A percentile compares a stretch with the other conserved stretches of the same genome.
Conservation (phyloP, 2,113 vertebrate genomes). For the Semnornis frantzii region DNA sequence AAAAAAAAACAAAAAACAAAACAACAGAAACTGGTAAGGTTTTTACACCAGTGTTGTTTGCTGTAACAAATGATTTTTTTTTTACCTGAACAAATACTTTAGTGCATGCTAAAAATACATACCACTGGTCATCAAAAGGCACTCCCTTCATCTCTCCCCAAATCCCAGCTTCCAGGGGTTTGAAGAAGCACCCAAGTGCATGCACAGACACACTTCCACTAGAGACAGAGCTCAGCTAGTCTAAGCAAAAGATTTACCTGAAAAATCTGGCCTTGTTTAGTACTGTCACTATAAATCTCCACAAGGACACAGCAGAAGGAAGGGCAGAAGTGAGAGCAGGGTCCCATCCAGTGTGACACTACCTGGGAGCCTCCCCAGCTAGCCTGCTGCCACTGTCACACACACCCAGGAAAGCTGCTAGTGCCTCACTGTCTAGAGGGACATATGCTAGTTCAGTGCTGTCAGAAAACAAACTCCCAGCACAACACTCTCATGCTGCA, state of each 20-base stretch:
- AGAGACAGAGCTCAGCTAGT: not conserved
- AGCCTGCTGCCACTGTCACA: rapidly evolving
- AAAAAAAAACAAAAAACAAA: not conserved
- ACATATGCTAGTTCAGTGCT: not conserved
- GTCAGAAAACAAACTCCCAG: slow-evolving; percentile 19
- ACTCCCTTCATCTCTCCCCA: not conserved
- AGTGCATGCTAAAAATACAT: not conserved
- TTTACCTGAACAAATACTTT: not conserved
- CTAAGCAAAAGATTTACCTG: not conserved
- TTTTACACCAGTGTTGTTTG: not conserved
- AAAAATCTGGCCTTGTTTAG: not conserved
- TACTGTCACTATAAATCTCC: not conserved
- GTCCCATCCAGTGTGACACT: not conserved
- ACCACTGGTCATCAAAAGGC: not conserved
- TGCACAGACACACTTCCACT: not conserved
- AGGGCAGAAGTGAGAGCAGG: not conserved
- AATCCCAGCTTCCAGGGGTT: not conserved
- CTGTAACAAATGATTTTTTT: not conserved
- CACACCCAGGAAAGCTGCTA: rapidly evolving
- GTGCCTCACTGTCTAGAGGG: not conserved
- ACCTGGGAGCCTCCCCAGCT: not conserved
- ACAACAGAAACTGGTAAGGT: not conserved
- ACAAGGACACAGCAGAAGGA: rapidly evolving
- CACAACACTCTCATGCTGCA: not conserved
- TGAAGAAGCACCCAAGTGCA: not conserved